Evolutionary conservation across 2,113 vertebrate species (phyloP), one percentile per base, ranked within the genome.

Genomic region (Opisthocomus hoazin): DNA sequence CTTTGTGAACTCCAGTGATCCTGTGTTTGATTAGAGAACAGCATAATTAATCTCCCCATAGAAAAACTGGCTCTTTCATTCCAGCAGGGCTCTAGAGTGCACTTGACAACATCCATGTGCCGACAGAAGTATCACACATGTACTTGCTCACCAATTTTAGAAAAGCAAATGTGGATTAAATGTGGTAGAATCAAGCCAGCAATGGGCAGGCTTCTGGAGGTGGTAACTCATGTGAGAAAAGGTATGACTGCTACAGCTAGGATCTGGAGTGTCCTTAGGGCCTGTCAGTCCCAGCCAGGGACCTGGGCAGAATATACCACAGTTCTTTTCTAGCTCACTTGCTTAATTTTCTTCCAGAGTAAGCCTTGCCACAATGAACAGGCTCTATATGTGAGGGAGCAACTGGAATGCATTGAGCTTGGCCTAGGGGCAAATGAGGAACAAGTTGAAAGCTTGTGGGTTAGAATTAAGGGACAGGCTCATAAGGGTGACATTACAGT

Each of bases 151-250:
- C 30, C 50, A 37, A 45, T 48, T 45, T 66, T 39, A 70, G 57
- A 32, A 66, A 29, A 32, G 6, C 21, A 61, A 41, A 18, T 9
- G 14, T 34, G 32, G 6, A 70, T 69, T 36, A 19, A 50, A 43
- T 19, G 32, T 66, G 50, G 56, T 46, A 15, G n/a, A 81, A 66
- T 65, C 23, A 37, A 66, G 24, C 9, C 64, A 66, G 36, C 69
- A 54, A 22, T 18, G 45, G 18, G 21, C 29, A 69, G 37, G 10
- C 37, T 66, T 83, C 48, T 7, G 7, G 63, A 41, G 27, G 34
- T 61, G 45, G 34, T 29, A 39, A 20, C 7, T 24, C 0, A 0
- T 37, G 11, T 54, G 43, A 78, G 51, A 29, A n/a, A 22, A 70
- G 11, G 26, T 48, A 20, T 11, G 19, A 29, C 18, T 48, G 5